Conservation (phyloP, 2,113 vertebrate genomes). For the Charina bottae region DNA sequence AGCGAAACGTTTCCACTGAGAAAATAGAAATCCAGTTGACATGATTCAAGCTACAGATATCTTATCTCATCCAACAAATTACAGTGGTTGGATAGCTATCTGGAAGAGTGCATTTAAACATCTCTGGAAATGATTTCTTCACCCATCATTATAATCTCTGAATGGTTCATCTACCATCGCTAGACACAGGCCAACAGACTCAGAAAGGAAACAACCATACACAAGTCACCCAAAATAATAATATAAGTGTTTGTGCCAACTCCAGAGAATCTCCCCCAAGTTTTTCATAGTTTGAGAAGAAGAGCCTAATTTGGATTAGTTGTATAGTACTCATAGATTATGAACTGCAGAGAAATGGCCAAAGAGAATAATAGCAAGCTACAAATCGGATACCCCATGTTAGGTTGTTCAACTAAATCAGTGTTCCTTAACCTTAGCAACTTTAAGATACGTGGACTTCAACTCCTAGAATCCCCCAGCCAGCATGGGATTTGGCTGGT, state of each 20-base stretch:
- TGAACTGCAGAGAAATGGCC: not conserved
- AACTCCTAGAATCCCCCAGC: not conserved
- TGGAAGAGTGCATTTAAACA: not conserved
- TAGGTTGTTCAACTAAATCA: not conserved
- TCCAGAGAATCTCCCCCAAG: not conserved
- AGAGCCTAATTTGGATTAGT: not conserved
- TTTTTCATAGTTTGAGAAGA: not conserved
- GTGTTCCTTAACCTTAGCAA: not conserved
- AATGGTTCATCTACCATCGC: not conserved
- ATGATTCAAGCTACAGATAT: too few species aligned
- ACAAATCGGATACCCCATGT: too few species aligned
- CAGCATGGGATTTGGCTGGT: not conserved
- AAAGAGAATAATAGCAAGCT: not conserved
- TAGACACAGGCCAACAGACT: not conserved
- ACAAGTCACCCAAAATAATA: not conserved
- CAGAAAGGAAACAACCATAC: not conserved
- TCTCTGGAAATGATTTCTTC: not conserved
- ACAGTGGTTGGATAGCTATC: not conserved
- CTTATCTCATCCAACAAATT: not conserved
- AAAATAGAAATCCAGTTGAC: too few species aligned
- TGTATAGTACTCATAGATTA: not conserved
- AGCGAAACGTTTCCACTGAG: too few species aligned
- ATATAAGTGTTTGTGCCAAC: not conserved
- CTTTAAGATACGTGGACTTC: not conserved
- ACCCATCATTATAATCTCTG: not conserved